A percentile compares a stretch with the other conserved stretches of the same genome.
phyloP scores from a whole-genome alignment of 2,113 vertebrate genomes.

The Cheilinus undulatus region DNA sequence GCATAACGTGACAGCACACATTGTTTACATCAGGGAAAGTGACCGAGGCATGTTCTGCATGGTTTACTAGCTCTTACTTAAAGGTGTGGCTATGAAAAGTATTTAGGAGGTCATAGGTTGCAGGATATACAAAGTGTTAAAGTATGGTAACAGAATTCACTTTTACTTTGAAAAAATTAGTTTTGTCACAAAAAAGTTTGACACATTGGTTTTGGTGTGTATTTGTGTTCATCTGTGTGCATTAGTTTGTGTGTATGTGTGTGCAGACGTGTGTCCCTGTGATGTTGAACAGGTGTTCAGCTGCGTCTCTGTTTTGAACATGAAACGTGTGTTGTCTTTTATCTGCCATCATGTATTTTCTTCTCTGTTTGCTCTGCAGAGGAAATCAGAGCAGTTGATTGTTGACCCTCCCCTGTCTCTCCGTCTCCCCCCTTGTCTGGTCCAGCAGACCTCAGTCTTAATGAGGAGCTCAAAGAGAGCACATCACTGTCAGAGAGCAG shows the following conservation, averaged over 20 bases:
- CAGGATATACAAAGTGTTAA: no score
- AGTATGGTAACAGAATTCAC: no score
- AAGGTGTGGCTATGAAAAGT: no score
- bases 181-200: no score
- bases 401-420: neutral
- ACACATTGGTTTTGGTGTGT: neutral
- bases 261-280: neutral
- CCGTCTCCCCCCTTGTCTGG: neutral
- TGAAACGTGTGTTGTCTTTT: neutral
- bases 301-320: constrained; percentile 9
- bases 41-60: no score
- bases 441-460: neutral
- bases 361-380: constrained; percentile 11
- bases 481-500: neutral
- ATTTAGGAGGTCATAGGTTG: no score
- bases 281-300: neutral
- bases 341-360: neutral
- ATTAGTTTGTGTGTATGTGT: neutral
- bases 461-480: neutral
- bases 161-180: no score
- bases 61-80: no score
- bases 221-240: neutral
- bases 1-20: no score
- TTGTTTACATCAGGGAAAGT: no score
- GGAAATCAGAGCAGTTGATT: constrained; percentile 11